Evolutionary conservation across 2,888 invertebrate species (phyloP), one percentile per base, ranked within the genome.

Genomic region (Allacma fusca): DNA sequence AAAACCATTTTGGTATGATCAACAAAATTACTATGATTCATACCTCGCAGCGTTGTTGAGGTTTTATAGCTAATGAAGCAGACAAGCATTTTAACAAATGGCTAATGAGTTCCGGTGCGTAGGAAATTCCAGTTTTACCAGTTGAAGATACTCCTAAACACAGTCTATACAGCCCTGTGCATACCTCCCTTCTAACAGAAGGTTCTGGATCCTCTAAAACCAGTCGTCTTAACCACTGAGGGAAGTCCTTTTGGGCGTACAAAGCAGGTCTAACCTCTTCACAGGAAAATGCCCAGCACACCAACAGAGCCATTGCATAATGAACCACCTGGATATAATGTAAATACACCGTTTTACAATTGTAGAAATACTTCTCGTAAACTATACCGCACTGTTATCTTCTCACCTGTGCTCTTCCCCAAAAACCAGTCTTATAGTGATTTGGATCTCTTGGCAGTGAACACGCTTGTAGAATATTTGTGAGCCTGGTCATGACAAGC

Each of bases 171-270:
- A 97, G 89, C 0, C 96, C 96, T 73, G 94, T 94, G 86, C 96
- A 96, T 0, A 95, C 94, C 87, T 97, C 97, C 75, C 95, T 90
- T 21, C 97, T 90, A 0, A 97, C 95, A 82, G 94, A 90, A 0
- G 96, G 96, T 86, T 97, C 97, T 0, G 96, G 96, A 86, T 97
- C 96, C 85, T 97, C 96, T 1, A 97, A 89, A 68, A 96, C 91
- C 75, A 97, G 89, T 81, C 95, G 88, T 44, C 94, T 93, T 71
- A 97, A 89, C 91, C 96, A 95, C n/a, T 87, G 86, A 50, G 88
- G 87, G 84, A 94, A 91, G 77, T 92, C 91, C 0, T 90, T 89
- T 67, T 92, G 91, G 85, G 92, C 91, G 85, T 95, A 95, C 19
- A 97, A 87, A 40, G 90, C 90, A 71, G 92, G 90, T 23, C 92